Base-by-base conservation (phyloP, 64 coral and sea anemone species). In the Montipora cactus region DNA sequence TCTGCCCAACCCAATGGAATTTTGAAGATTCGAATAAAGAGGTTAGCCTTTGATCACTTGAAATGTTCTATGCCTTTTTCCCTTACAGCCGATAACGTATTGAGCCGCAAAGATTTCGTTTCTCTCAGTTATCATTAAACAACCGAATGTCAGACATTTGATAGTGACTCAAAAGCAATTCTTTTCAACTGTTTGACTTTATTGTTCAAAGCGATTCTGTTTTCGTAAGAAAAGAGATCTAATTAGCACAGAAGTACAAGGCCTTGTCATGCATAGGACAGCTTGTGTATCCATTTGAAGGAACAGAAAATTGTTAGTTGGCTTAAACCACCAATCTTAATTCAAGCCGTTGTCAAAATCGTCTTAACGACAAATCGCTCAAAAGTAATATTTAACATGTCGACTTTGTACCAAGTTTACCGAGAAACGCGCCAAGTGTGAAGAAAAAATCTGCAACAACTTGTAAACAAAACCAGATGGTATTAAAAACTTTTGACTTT, bases 201-300 rank as follows among this genome's bases (percentile, higher is more conserved):
- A 86, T 86, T 86, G 82, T 86, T 86, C 37, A 3, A 71, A 86
- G 45, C 66, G 82, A 49, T 86, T 86, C 82, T 86, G 82, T 86
- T 86, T 71, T 86, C 64, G 64, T 68, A 86, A 86, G 68, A 86
- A 86, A 67, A 86, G 68, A 86, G 82, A 86, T 86, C 71, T 86
- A 86, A 86, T 86, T 86, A 86, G 82, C 62, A 72, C 61, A 13
- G 61, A 44, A 16, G 64, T 47, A 86, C 12, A 66, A 66, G n/a
- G 16, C 5, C 82, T 70, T 86, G 82, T 71, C 66, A 86, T 37
- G 37, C 37, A 37, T 86, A 86, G 66, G 82, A 71, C 82, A 86
- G 46, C 46, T 86, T 86, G 62, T 86, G 44, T 22, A 72, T 72
- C 62, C 66, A 49, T 86, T 67, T 86, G 64, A 86, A 19, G 9